Conservation (phyloP, 2,888 invertebrate genomes). For the Cosmia pyralina region DNA sequence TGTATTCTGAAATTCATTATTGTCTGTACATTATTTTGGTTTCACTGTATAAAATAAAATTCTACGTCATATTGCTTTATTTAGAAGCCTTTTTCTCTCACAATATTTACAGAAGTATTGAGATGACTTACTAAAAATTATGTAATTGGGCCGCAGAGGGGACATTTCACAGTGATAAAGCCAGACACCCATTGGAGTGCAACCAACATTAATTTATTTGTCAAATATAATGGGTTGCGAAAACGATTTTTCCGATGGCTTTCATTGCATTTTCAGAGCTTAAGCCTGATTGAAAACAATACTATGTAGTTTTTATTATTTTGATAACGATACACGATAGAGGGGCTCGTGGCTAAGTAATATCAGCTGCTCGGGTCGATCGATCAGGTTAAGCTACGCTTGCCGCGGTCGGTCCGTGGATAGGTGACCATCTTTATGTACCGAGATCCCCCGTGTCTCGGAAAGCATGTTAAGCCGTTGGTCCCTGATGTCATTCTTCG, state of each 20-base stretch:
- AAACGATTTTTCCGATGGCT: slow-evolving; percentile 14
- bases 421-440: too few relatives aligned
- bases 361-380: too few relatives aligned
- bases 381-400: too few relatives aligned
- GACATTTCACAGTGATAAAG: slow-evolving; percentile 1
- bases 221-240: slow-evolving; percentile 8
- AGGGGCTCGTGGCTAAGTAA: too few relatives aligned
- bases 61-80: background rate
- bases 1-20: slow-evolving; percentile 8
- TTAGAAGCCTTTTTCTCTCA: background rate
- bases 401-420: too few relatives aligned
- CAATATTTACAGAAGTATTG: slow-evolving; percentile 3
- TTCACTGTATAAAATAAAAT: background rate
- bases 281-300: background rate
- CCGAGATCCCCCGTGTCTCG: too few relatives aligned
- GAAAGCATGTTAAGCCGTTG: too few relatives aligned
- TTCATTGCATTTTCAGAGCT: slow-evolving; percentile 25
- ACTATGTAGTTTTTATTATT: background rate
- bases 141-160: slow-evolving; percentile 40
- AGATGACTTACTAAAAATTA: slow-evolving; percentile 40
- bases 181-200: slow-evolving; percentile 8
- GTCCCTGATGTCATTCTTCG: too few relatives aligned
- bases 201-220: slow-evolving; percentile 39
- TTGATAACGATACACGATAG: background rate
- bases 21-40: background rate